Percentiles rank a stretch among this genome's conserved stretches.
Conservation (phyloP, 2,797 vertebrate species). For the Micromesistius poutassou region DNA sequence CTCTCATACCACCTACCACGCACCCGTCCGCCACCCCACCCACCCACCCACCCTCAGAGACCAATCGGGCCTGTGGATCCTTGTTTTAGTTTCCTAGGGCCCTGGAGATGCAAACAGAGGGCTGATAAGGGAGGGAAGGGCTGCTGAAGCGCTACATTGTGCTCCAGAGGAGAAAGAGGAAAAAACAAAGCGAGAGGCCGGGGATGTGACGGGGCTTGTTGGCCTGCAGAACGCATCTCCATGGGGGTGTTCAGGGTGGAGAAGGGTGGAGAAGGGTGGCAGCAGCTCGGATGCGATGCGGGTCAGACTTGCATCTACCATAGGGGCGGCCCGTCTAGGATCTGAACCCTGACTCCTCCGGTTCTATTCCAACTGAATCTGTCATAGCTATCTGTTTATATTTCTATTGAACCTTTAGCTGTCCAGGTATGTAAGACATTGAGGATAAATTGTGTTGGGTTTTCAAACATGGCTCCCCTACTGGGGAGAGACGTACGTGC, state of each 20-base stretch:
- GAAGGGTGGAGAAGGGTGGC: constrained; percentile 33
- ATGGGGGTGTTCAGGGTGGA: constrained; percentile 56
- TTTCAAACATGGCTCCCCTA: neutral
- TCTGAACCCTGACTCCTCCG: constrained; percentile 27
- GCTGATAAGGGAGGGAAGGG: constrained; percentile 50
- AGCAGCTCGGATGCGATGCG: constrained; percentile 40
- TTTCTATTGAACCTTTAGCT: too few species aligned
- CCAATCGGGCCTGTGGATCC: constrained; percentile 53
- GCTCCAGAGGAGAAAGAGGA: constrained; percentile 47
- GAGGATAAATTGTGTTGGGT: too few species aligned
- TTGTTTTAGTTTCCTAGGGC: constrained; percentile 56
- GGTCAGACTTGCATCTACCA: constrained; percentile 47
- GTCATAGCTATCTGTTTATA: too few species aligned
- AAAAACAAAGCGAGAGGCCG: constrained; percentile 39
- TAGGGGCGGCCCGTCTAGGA: constrained; percentile 19
- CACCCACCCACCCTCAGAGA: constrained; percentile 4
- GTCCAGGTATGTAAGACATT: too few species aligned
- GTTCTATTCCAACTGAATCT: neutral
- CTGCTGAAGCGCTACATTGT: constrained; percentile 72
- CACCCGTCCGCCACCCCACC: too few species aligned
- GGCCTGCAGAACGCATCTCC: constrained; percentile 28
- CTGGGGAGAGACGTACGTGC: constrained; percentile 34
- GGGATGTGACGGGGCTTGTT: constrained; percentile 67
- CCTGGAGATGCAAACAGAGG: constrained; percentile 66
- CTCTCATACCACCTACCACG: neutral